Evolutionary conservation across 2,888 invertebrate genomes (phyloP), one percentile per base, ranked within the genome.

Genomic region (Cheilosia grossa): DNA sequence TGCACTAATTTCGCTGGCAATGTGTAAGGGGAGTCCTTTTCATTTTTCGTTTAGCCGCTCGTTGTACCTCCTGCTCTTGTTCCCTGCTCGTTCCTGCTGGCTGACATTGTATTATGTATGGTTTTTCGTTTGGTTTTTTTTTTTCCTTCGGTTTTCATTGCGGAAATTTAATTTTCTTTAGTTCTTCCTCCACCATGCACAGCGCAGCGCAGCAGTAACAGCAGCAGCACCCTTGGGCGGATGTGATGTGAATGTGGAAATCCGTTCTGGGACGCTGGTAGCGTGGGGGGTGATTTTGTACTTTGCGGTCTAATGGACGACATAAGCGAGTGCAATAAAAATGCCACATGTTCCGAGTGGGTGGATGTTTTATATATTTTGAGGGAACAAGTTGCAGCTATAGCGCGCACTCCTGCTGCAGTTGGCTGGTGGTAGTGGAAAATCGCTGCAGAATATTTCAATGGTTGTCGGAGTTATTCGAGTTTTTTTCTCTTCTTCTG

Each of bases 261-360:
- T 73, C 82, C 56, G 63, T 70, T 47, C 81, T 83, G 21, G 19
- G 13, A 15, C 6, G 51, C 27, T 51, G 87, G 30, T 9, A 2
- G 30, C 2, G 77, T 69, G 79, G 63, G 73, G 86, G 73, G 74
- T 86, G 77, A 82, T 86, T 82, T 86, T 33, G 70, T 69, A 83
- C 87, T 87, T 86, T 88, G 88, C 73, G 82, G 82, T 70, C 82
- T 85, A 69, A 75, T 75, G 79, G 86, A 87, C 82, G 87, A 85
- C 72, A 86, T 79, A 81, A 86, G 66, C 51, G 88, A 86, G 56
- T 81, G 86, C 87, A 85, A 85, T 85, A 87, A 75, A 81, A 87
- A 81, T 86, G 80, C 73, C 87, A 88, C 86, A 82, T 80, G 79
- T 73, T 82, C 61, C 59, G 42, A 37, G 82, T 80, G 81, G 86